phyloP scores from a whole-genome alignment of 2,888 invertebrate species.

The Amiota minor region DNA sequence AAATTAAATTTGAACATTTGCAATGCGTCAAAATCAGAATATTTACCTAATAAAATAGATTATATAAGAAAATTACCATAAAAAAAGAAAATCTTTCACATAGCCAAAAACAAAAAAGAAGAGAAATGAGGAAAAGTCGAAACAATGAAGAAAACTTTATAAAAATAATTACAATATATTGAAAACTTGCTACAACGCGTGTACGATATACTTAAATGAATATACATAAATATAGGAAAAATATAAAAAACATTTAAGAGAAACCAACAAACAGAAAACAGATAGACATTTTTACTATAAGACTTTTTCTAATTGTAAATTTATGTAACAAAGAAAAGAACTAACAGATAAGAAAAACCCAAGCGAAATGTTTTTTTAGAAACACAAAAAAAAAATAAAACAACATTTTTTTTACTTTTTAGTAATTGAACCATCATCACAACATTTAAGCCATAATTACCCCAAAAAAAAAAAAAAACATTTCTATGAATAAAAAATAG shows the following conservation, averaged over 20 bases:
- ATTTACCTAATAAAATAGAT: neutral
- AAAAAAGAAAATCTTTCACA: constrained; percentile 8
- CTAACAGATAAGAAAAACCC: neutral
- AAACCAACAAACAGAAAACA: neutral
- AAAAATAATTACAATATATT: neutral
- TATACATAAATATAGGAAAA: constrained; percentile 17
- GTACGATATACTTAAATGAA: constrained; percentile 35
- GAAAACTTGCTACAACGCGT: constrained; percentile 18
- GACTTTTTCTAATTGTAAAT: constrained; percentile 26
- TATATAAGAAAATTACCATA: constrained; percentile 2
- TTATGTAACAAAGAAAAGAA: constrained; percentile 34
- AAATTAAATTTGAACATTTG: neutral
- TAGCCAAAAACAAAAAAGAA: constrained; percentile 19
- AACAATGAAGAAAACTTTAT: neutral
- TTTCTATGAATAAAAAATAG: too few species aligned
- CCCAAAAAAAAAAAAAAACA: neutral
- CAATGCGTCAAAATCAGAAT: neutral
- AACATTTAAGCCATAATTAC: neutral
- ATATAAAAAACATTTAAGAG: too few species aligned
- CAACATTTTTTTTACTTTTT: neutral
- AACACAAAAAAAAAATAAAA: neutral
- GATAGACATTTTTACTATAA: constrained; percentile 23
- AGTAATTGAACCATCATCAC: neutral
- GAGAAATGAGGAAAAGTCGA: neutral
- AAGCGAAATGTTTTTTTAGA: constrained; percentile 15